These are phyloP conservation scores for Tenthredo distinguenda DNA, from an alignment of 2,888 invertebrate genomes.

Conservation along the genomic window DNA sequence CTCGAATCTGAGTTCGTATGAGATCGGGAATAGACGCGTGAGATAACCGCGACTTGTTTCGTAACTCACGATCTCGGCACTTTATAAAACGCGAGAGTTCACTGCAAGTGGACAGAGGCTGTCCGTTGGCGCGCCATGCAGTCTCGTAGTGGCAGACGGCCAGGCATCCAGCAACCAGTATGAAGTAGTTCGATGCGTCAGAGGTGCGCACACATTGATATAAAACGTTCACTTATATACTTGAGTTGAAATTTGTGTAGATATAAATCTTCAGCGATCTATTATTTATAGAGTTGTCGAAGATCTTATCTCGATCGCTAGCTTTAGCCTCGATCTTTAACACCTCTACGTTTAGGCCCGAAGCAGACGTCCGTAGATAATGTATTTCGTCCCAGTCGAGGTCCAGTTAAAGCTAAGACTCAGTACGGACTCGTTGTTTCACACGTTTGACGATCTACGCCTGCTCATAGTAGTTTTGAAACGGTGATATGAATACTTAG, in stretches of 20 bases:
- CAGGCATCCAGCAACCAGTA: constrained; percentile 64
- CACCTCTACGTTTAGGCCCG: background rate
- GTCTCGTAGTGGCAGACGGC: constrained; percentile 75
- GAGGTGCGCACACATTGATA: background rate
- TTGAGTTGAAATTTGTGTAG: background rate
- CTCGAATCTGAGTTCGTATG: background rate
- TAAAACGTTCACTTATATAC: background rate
- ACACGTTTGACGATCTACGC: background rate
- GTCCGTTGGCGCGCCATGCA: constrained; percentile 67
- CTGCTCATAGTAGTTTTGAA: background rate
- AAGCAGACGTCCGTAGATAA: background rate
- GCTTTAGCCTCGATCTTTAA: background rate
- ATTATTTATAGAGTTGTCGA: background rate
- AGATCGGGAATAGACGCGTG: background rate
- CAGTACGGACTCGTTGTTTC: background rate
- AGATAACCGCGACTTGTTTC: background rate
- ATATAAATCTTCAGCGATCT: background rate
- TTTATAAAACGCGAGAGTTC: constrained; percentile 8
- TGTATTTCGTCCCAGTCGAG: background rate
- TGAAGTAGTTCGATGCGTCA: background rate
- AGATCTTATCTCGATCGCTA: background rate
- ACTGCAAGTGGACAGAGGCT: constrained; percentile 23
- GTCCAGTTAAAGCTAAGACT: background rate
- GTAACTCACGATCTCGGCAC: constrained; percentile 13
- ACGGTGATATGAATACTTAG: background rate